These are phyloP conservation scores for Nibea coibor DNA, from an alignment of 2,113 vertebrate genomes.

Conservation along the genomic window DNA sequence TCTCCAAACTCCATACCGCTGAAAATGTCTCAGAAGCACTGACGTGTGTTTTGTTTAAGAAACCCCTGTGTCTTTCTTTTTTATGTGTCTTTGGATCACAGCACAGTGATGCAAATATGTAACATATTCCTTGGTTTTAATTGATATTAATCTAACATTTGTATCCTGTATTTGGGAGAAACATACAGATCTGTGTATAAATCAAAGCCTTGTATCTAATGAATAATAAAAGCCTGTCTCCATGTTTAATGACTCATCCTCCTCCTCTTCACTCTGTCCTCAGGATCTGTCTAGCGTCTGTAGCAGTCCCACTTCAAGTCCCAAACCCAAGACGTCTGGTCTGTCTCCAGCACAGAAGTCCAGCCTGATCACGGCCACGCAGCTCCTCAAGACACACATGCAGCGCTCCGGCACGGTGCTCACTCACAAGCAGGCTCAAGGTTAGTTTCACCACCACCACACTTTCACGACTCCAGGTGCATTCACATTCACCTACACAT, in stretches of 20 bases:
- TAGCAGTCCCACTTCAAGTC: constrained; percentile 96
- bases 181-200: neutral
- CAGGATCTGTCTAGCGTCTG: constrained; percentile 97
- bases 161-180: neutral
- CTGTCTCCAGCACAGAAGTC: constrained; percentile 91
- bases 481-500: neutral
- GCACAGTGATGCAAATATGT: neutral
- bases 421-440: constrained; percentile 94
- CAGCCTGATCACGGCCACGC: constrained; percentile 87
- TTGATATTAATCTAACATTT: neutral
- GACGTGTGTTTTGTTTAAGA: too few species aligned
- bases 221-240: neutral
- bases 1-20: neutral
- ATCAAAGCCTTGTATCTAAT: neutral
- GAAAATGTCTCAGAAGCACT: neutral
- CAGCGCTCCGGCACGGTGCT: constrained; percentile 89
- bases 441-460: constrained; percentile 75
- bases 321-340: constrained; percentile 90
- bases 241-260: too few species aligned
- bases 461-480: neutral
- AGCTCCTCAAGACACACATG: constrained; percentile 92
- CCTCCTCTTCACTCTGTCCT: constrained; percentile 4
- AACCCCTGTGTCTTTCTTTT: neutral
- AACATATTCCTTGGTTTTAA: neutral
- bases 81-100: neutral